A percentile compares a stretch with the other conserved stretches of the same genome.
phyloP scores from a whole-genome alignment of 1,140 invertebrate genomes.

The Megalopta genalis region DNA sequence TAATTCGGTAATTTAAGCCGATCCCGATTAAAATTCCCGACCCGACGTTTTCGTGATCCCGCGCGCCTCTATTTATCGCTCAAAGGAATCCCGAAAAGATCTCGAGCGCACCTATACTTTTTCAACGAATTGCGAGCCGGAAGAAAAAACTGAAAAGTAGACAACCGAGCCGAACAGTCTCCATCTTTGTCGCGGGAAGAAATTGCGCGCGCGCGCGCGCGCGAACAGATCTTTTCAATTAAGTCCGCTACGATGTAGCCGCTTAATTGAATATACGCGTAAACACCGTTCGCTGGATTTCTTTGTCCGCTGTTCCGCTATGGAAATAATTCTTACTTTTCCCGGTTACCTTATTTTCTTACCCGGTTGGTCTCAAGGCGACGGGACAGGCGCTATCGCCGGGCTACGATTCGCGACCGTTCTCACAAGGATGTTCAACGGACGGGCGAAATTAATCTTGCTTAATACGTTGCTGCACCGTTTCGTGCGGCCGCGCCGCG shows the following conservation, averaged over 20 bases:
- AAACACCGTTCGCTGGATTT: background rate
- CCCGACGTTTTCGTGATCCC: too few relatives aligned
- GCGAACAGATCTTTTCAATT: background rate
- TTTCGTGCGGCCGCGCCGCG: background rate
- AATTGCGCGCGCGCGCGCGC: background rate
- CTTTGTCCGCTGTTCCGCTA: background rate
- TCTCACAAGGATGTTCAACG: background rate
- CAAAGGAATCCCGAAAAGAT: too few relatives aligned
- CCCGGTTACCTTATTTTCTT: background rate
- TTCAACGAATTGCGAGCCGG: too few relatives aligned
- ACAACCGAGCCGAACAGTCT: background rate
- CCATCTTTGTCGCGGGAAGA: background rate
- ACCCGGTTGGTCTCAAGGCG: background rate
- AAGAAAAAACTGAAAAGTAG: too few relatives aligned
- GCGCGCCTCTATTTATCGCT: too few relatives aligned
- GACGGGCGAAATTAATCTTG: background rate
- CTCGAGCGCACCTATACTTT: too few relatives aligned
- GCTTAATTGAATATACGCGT: slow-evolving; percentile 4
- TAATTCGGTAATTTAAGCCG: too few relatives aligned
- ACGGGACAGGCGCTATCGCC: background rate
- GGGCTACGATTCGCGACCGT: background rate
- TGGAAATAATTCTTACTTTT: background rate
- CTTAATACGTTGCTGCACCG: background rate
- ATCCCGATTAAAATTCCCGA: too few relatives aligned
- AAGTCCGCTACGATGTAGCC: background rate